A percentile compares a stretch with the other conserved stretches of the same genome.
Evolutionary conservation across 2,113 vertebrate genomes (phyloP).

Genomic region (Perognathus longimembris): DNA sequence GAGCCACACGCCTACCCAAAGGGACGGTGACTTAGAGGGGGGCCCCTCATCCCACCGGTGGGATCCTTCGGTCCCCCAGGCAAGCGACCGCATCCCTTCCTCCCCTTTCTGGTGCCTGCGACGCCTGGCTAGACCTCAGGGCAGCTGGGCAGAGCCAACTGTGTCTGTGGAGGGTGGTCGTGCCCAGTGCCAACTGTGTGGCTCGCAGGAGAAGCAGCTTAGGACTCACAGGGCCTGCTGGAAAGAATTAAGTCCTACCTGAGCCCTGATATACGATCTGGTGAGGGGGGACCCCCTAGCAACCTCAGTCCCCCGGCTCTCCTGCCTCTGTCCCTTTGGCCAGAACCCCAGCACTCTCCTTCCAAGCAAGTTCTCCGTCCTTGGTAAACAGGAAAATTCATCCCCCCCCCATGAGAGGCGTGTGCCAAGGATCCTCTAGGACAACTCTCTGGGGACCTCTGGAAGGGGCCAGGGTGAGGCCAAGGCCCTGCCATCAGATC

Average conservation of each 20-base stretch:
- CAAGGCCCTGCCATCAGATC: background rate
- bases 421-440: background rate
- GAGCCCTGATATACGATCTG: background rate
- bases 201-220: background rate
- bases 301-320: background rate
- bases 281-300: rapidly evolving
- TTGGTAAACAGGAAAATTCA: background rate
- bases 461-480: background rate
- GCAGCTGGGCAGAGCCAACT: background rate
- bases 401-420: background rate
- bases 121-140: background rate
- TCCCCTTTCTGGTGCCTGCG: background rate
- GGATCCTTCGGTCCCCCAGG: background rate
- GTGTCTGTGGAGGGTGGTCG: rapidly evolving
- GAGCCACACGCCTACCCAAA: background rate
- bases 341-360: background rate
- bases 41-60: background rate
- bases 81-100: background rate
- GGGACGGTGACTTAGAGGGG: background rate
- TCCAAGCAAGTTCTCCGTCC: background rate
- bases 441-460: background rate
- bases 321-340: background rate
- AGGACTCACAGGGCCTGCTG: background rate
- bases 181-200: background rate
- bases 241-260: background rate